These are phyloP conservation scores for Misgurnus anguillicaudatus DNA, from an alignment of 2,113 vertebrate genomes.

Conservation along the genomic window DNA sequence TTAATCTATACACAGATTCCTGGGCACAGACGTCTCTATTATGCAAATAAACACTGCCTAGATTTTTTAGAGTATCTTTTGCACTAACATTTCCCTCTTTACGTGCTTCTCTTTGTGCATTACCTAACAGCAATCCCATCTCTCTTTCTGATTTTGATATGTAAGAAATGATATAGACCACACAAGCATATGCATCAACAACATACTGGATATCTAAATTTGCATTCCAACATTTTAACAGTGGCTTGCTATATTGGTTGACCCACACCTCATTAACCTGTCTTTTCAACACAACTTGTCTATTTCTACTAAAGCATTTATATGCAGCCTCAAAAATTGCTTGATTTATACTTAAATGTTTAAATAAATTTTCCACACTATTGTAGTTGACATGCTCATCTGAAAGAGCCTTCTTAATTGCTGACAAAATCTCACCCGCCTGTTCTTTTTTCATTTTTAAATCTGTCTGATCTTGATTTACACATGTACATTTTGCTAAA, in stretches of 20 bases:
- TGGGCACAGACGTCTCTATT: background rate
- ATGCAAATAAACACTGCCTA: conserved; percentile 1
- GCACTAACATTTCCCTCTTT: background rate
- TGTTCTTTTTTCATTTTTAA: too few relatives aligned
- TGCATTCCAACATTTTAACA: background rate
- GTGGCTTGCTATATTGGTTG: background rate
- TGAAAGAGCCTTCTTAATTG: background rate
- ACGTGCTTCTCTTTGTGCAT: background rate
- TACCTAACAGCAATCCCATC: background rate
- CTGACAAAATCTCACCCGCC: background rate
- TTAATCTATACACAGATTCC: background rate
- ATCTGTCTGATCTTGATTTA: too few relatives aligned
- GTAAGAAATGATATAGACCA: conserved; percentile 15
- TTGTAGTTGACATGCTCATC: background rate
- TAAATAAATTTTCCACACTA: background rate
- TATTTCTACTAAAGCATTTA: background rate
- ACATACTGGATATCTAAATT: conserved; percentile 4
- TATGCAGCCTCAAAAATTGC: background rate
- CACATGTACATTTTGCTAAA: background rate
- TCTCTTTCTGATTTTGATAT: conserved; percentile 4
- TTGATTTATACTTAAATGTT: background rate
- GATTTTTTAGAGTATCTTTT: background rate
- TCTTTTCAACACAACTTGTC: background rate
- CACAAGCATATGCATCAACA: background rate
- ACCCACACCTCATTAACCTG: background rate